Base-by-base conservation (phyloP, 2,888 invertebrate species). In the Cyaniris semiargus region DNA sequence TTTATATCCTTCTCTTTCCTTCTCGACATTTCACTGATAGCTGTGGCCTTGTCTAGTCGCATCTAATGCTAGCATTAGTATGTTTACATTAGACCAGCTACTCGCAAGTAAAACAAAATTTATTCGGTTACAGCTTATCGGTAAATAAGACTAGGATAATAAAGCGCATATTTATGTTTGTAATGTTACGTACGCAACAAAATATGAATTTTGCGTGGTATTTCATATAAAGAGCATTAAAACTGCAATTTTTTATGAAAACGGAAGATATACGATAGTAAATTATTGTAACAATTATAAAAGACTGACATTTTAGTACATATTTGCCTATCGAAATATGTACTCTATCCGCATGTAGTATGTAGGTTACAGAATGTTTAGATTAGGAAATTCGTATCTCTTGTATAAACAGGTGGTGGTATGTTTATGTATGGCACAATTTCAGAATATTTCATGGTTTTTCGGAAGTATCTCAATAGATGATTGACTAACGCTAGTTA, bases 31-130 rank as follows among this genome's bases (percentile, higher is more conserved):
- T 93, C 92, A 93, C 92, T 92, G 93, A 93, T 94, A 94, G 92
- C 90, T 92, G 87, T 90, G 92, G 94, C 93, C 94, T 94, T 93
- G 94, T 94, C 94, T 94, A 93, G 93, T 94, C 92, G 92, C 94
- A 94, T 94, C 94, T 93, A 94, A 94, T 93, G 91, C 93, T 91
- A 89, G 93, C 90, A 84, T 91, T 92, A 92, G 93, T 89, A 84
- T 83, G 90, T 94, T 94, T 87, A 89, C 85, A 88, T 82, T 79
- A 79, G 77, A 77, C 79, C 72, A 76, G 78, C 77, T 81, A 84
- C 81, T 80, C 79, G 82, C 82, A 79, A 90, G 89, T 85, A 80
- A 88, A 90, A 31, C 27, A 13, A 13, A 60, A 23, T 13, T 23
- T 23, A 60, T 23, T 23, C 21, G 60, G 60, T 15, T 66, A 23